Percentiles rank a stretch among this genome's conserved stretches.
These are phyloP conservation scores for Nymphalis urticae DNA, from an alignment of 2,888 invertebrate genomes.

Conservation along the genomic window DNA sequence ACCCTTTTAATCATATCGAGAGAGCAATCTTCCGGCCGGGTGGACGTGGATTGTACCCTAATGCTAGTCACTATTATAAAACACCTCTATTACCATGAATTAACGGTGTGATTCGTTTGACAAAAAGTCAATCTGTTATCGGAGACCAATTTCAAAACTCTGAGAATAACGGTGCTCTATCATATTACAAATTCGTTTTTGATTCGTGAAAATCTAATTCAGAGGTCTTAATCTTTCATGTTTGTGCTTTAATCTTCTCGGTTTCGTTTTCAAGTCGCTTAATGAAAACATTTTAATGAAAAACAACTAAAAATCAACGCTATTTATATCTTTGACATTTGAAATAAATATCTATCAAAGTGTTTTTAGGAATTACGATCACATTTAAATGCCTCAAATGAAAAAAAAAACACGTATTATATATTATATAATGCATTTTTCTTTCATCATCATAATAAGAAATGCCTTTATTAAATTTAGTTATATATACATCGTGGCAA, in stretches of 20 bases:
- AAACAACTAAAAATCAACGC: conserved; percentile 8
- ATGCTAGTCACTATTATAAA: conserved; percentile 43
- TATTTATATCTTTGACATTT: conserved; percentile 9
- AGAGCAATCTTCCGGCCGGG: conserved; percentile 79
- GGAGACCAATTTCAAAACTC: conserved; percentile 65
- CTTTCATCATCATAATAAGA: too few relatives aligned
- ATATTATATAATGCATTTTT: too few relatives aligned
- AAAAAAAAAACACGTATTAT: too few relatives aligned
- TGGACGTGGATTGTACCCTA: conserved; percentile 57
- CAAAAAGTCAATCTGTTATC: conserved; percentile 47
- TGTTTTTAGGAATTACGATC: too few relatives aligned
- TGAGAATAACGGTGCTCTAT: conserved; percentile 70
- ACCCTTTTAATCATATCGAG: conserved; percentile 81
- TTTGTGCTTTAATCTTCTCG: conserved; percentile 60
- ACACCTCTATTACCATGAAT: conserved; percentile 42
- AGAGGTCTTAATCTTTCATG: conserved; percentile 58
- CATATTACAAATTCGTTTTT: conserved; percentile 76
- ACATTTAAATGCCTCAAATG: too few relatives aligned
- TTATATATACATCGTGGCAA: too few relatives aligned
- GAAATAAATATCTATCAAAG: neutral
- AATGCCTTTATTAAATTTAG: too few relatives aligned
- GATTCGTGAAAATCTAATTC: conserved; percentile 76
- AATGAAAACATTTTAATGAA: conserved; percentile 33
- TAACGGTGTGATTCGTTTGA: conserved; percentile 51
- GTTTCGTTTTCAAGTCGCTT: conserved; percentile 31